Conservation (phyloP, 2,113 vertebrate genomes). For the Melanostigma gelatinosum region DNA sequence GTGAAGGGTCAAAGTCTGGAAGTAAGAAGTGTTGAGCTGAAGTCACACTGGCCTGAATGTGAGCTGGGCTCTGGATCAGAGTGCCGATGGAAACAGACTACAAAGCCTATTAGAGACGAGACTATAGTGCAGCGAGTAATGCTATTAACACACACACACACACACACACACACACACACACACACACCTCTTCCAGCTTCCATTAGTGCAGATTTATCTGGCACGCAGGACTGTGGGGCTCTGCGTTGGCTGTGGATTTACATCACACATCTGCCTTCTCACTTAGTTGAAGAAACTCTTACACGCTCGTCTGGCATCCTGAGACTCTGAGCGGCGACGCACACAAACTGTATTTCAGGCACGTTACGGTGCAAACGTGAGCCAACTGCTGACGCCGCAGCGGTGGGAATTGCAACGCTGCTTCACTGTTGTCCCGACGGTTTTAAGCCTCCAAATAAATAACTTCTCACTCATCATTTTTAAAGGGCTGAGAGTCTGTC, state of each 20-base stretch:
- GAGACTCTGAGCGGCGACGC: not conserved
- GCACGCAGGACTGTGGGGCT: not conserved
- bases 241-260: slow-evolving; percentile 7
- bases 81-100: slow-evolving; percentile 25
- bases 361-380: slow-evolving; percentile 25
- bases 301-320: slow-evolving; percentile 1
- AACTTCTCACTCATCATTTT: slow-evolving; percentile 37
- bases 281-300: slow-evolving; percentile 10
- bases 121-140: slow-evolving; percentile 53
- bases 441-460: slow-evolving; percentile 48
- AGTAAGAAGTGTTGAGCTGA: slow-evolving; percentile 12
- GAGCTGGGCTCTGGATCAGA: slow-evolving; percentile 28
- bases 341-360: not conserved
- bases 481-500: slow-evolving; percentile 1
- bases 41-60: slow-evolving; percentile 48
- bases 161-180: not conserved
- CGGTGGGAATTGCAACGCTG: slow-evolving; percentile 25
- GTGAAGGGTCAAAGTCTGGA: not conserved
- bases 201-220: slow-evolving; percentile 28
- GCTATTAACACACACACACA: slow-evolving; percentile 17
- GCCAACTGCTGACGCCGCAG: slow-evolving; percentile 65
- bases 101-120: slow-evolving; percentile 63
- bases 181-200: not conserved
- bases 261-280: slow-evolving; percentile 28
- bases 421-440: slow-evolving; percentile 11